Evolutionary conservation across 2,888 invertebrate species (phyloP), one percentile per base, ranked within the genome.

Genomic region (Stictocephala bisonia): DNA sequence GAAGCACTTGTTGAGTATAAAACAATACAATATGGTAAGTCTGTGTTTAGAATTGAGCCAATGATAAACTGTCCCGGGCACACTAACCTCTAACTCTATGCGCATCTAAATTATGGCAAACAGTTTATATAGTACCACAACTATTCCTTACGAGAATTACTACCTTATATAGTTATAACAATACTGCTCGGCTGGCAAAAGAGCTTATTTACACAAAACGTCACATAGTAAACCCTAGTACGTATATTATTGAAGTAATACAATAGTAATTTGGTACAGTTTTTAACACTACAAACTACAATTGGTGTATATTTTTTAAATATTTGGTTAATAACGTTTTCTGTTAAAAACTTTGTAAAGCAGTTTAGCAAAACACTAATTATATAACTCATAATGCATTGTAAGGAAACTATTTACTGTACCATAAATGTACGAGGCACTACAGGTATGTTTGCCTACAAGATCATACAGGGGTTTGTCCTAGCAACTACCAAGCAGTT

Each of bases 381-480:
- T n/a, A n/a, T n/a, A 58, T 58, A 60, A 60, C 40, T 29, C 20
- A 60, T 56, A 35, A 15, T 60, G 27, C 22, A 35, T 35, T 60
- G 60, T 60, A 60, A 20, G 60, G 31, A 60, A 35, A 20, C 13
- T 60, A 56, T 29, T 29, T 60, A 35, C n/a, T n/a, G n/a, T 35
- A 60, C 56, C 31, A 31, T 56, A 3, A 64, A 58, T 60, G 40
- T 60, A 58, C 64, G 60, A 71, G 71, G 71, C 71, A 71, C 71
- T 71, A 71, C 58, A 60, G 71, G 71, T 69, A 51, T 69, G 35
- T 53, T 50, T 69, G 69, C 69, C 69, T 53, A 69, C 41, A 53
- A n/a, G n/a, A n/a, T n/a, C n/a, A n/a, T n/a, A n/a, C n/a, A n/a
- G 29, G 29, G 27, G n/a, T 29, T 56, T 31, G 15, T 9, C 26